phyloP scores from a whole-genome alignment of 2,113 vertebrate genomes.

The Microcebus murinus region DNA sequence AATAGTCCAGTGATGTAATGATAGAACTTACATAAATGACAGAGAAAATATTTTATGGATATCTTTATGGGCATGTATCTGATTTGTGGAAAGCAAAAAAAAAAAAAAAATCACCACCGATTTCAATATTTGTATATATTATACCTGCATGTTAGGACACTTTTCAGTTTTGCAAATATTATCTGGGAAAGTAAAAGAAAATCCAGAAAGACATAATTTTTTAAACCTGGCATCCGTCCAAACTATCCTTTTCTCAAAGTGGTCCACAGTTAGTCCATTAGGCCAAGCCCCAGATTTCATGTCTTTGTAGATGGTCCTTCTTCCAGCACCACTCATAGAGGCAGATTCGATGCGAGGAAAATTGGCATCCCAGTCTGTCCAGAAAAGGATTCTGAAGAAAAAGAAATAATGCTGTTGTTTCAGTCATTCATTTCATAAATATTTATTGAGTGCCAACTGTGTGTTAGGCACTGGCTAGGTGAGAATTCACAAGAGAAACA shows the following conservation, averaged over 20 bases:
- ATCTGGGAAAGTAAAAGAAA: not conserved
- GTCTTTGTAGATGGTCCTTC: constrained; percentile 97
- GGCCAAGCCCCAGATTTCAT: constrained; percentile 99
- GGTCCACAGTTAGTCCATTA: constrained; percentile 97
- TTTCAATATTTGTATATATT: not conserved
- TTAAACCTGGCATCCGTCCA: constrained; percentile 98
- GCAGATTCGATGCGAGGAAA: constrained; percentile 98
- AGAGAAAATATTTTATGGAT: not conserved
- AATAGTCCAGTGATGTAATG: not conserved
- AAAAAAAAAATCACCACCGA: not conserved
- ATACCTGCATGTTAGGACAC: not conserved
- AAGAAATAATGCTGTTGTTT: not conserved
- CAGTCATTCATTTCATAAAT: not conserved
- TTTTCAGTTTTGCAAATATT: not conserved
- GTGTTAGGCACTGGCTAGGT: not conserved
- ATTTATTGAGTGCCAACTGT: not conserved
- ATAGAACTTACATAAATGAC: not conserved
- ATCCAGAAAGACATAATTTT: constrained; percentile 15
- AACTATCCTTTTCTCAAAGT: constrained; percentile 97
- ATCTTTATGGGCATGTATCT: not conserved
- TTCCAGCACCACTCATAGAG: constrained; percentile 96
- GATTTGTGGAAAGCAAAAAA: not conserved
- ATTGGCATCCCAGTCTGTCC: constrained; percentile 99
- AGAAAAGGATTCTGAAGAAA: constrained; percentile 94
- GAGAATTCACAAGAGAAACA: not conserved